Evolutionary conservation across 2,113 vertebrate genomes (phyloP).

Genomic region (Oplegnathus fasciatus): DNA sequence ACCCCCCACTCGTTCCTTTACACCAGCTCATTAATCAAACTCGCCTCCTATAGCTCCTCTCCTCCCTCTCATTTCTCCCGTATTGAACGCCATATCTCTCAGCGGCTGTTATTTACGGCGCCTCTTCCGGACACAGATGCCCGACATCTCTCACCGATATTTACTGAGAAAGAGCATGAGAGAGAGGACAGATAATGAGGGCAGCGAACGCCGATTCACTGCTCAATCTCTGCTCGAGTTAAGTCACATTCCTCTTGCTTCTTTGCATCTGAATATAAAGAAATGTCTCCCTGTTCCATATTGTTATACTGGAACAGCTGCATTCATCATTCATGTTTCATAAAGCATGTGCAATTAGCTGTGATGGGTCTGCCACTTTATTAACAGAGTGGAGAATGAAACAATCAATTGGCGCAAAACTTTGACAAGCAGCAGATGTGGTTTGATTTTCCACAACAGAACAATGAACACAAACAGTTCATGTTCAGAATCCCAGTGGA

Average conservation of each 20-base stretch:
- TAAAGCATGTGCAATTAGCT: conserved; percentile 10
- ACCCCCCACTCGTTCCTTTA: conserved; percentile 19
- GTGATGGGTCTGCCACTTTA: not conserved
- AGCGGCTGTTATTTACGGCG: conserved; percentile 58
- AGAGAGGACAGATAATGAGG: conserved; percentile 32
- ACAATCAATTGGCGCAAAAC: not conserved
- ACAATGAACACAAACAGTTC: not conserved
- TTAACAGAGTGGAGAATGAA: not conserved
- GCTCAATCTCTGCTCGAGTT: conserved; percentile 10
- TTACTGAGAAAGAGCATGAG: conserved; percentile 35
- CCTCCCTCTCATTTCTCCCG: conserved; percentile 41
- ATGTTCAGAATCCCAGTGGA: not conserved
- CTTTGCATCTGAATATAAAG: not conserved
- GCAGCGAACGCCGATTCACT: not conserved
- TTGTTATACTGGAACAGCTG: not conserved
- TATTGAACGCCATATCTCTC: conserved; percentile 49
- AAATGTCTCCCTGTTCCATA: not conserved
- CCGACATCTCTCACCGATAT: conserved; percentile 55
- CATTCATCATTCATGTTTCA: not conserved
- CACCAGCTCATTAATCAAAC: conserved; percentile 62
- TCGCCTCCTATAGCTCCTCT: conserved; percentile 26
- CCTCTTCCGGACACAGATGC: conserved; percentile 46
- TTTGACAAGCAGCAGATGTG: not conserved
- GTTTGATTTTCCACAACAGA: not conserved
- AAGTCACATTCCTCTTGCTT: not conserved